A percentile compares a stretch with the other conserved stretches of the same genome.
phyloP scores from a whole-genome alignment of 2,113 vertebrate species.

The Athene noctua region DNA sequence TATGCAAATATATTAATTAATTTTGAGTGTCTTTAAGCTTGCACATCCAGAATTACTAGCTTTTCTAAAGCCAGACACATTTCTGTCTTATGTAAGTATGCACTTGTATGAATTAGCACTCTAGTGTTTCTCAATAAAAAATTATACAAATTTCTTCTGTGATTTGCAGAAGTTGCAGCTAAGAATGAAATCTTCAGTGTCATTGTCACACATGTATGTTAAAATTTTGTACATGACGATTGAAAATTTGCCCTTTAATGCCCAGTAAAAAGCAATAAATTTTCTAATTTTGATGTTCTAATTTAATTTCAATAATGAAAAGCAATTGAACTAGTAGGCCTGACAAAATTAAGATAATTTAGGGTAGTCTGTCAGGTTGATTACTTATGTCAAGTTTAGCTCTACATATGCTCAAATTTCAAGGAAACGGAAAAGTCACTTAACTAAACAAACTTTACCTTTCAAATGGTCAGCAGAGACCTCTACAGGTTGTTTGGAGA shows the following conservation, averaged over 20 bases:
- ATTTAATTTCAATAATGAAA: neutral
- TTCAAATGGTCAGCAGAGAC: neutral
- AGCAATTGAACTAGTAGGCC: neutral
- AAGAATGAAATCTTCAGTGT: neutral
- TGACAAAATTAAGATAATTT: neutral
- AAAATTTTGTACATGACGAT: neutral
- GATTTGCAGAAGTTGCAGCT: neutral
- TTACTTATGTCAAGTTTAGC: neutral
- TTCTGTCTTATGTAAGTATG: neutral
- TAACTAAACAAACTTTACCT: neutral
- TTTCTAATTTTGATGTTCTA: neutral
- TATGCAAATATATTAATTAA: neutral
- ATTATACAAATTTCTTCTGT: neutral
- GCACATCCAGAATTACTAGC: neutral
- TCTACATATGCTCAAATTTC: neutral
- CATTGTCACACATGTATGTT: neutral
- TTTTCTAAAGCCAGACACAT: neutral
- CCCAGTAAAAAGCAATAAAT: neutral
- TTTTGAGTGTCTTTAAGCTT: neutral
- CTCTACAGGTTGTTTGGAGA: neutral
- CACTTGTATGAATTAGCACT: neutral
- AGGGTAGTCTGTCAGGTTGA: neutral
- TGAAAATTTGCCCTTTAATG: neutral
- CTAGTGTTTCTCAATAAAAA: neutral
- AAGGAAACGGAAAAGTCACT: neutral